Conservation (phyloP, 53 echinoderm and acorn worm species). For the Temnopleurus reevesii region DNA sequence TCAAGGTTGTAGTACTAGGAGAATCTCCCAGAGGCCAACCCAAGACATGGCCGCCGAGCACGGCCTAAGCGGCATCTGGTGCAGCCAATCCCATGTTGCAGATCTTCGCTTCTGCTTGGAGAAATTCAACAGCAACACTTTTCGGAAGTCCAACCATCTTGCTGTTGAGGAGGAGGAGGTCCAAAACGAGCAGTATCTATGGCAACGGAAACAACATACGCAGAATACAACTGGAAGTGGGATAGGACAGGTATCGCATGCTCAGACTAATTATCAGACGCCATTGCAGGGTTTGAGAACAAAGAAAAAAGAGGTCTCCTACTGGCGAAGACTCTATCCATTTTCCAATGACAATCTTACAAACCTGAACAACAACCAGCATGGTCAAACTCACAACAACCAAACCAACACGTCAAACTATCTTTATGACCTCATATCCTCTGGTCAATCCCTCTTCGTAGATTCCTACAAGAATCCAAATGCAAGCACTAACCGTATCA, state of each 20-base stretch:
- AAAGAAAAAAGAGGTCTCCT: neutral
- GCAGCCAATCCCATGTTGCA: slow-evolving; percentile 39
- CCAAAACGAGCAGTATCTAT: neutral
- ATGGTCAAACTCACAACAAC: neutral
- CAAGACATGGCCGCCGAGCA: neutral
- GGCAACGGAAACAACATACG: no score
- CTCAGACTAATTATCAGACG: neutral
- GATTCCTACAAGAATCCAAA: slow-evolving; percentile 25
- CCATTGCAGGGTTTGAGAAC: neutral
- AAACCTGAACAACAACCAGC: neutral
- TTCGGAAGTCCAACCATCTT: neutral
- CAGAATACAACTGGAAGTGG: neutral
- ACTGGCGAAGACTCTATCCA: neutral
- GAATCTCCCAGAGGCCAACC: neutral
- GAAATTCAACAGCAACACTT: slow-evolving; percentile 31
- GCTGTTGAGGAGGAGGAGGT: neutral
- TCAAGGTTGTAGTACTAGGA: neutral
- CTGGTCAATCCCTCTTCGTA: slow-evolving; percentile 20
- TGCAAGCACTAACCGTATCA: neutral
- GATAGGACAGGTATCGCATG: neutral
- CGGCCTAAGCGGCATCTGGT: slow-evolving; percentile 25
- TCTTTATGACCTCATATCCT: neutral
- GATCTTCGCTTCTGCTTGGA: slow-evolving; percentile 42
- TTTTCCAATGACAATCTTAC: neutral
- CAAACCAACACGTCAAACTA: neutral